Evolutionary conservation across 2,888 invertebrate genomes (phyloP).

Genomic region (Lymantria dispar): DNA sequence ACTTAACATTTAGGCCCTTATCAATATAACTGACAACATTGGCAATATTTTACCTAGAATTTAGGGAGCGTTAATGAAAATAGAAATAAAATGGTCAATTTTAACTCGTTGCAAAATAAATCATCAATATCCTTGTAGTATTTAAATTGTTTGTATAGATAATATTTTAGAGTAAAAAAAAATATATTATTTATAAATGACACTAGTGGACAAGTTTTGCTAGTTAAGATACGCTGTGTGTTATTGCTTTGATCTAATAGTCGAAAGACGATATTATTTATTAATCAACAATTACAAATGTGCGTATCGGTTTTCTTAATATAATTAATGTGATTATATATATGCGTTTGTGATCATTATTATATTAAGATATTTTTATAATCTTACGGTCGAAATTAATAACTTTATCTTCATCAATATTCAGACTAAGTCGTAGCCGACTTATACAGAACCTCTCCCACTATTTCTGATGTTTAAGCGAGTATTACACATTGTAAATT

Average conservation of each 20-base stretch:
- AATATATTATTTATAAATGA: constrained; percentile 38
- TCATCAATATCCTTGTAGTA: constrained; percentile 19
- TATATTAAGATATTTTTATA: constrained; percentile 54
- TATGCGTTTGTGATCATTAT: constrained; percentile 61
- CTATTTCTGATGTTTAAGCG: no score
- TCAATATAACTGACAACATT: no score
- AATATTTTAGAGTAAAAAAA: constrained; percentile 25
- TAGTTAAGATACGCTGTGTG: constrained; percentile 72
- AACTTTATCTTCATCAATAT: not conserved
- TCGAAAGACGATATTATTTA: constrained; percentile 48
- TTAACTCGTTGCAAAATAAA: no score
- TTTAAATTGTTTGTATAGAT: constrained; percentile 24
- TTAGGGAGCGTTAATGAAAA: no score
- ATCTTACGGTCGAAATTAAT: constrained; percentile 24
- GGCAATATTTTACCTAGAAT: no score
- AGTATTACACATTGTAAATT: no score
- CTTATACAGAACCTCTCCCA: no score
- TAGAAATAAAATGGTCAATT: no score
- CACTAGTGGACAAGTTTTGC: constrained; percentile 72
- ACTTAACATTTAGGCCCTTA: no score
- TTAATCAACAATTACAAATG: constrained; percentile 66
- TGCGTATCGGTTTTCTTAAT: constrained; percentile 61
- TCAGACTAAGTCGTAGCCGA: no score
- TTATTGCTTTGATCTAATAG: constrained; percentile 58
- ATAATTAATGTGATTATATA: constrained; percentile 40